These are phyloP conservation scores for Tachysurus vachellii DNA, from an alignment of 2,113 vertebrate species.

Conservation along the genomic window DNA sequence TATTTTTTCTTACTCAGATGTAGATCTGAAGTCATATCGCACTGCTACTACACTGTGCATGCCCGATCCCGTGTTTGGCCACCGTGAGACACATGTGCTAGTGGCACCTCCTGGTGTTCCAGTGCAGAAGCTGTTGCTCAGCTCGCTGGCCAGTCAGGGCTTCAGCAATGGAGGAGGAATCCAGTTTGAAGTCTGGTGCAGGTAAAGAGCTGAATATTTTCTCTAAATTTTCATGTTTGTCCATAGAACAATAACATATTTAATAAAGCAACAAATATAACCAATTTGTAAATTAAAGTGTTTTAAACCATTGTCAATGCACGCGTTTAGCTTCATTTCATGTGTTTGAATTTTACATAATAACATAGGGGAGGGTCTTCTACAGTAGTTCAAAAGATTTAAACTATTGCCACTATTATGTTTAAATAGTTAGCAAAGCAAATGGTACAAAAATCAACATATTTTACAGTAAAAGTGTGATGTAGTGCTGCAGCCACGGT, in stretches of 20 bases:
- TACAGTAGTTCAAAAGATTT: too few relatives aligned
- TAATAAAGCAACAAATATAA: not conserved
- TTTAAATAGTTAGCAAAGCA: too few relatives aligned
- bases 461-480: too few relatives aligned
- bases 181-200: constrained; percentile 97
- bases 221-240: not conserved
- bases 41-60: constrained; percentile 85
- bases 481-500: too few relatives aligned
- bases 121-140: constrained; percentile 85
- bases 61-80: constrained; percentile 86
- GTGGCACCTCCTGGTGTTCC: constrained; percentile 80
- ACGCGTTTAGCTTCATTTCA: not conserved
- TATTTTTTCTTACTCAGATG: constrained; percentile 66
- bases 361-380: too few relatives aligned
- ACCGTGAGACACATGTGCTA: constrained; percentile 83
- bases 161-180: constrained; percentile 77
- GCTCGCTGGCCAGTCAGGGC: constrained; percentile 75
- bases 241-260: not conserved
- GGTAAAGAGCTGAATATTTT: constrained; percentile 68
- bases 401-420: too few relatives aligned
- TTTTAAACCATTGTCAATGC: constrained; percentile 2
- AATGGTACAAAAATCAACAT: too few relatives aligned
- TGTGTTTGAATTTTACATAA: too few relatives aligned
- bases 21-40: constrained; percentile 79
- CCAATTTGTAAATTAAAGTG: not conserved